These are phyloP conservation scores for Parazoanthus darwini DNA, from an alignment of 92 coral and sea anemone species.

Conservation along the genomic window DNA sequence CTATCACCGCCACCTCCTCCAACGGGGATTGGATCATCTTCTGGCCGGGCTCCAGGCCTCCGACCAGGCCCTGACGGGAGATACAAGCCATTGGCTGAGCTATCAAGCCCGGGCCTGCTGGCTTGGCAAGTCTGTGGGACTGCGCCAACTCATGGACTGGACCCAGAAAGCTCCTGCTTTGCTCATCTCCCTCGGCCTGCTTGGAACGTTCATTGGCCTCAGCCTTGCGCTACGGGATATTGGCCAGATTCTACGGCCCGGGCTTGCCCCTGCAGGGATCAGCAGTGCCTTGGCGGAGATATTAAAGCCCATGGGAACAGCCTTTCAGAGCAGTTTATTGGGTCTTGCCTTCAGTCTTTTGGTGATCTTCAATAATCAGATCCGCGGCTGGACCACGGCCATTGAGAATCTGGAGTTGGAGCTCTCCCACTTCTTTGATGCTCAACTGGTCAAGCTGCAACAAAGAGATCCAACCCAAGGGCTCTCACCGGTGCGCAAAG, in stretches of 20 bases:
- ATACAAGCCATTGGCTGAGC: conserved; percentile 15
- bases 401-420: too few relatives aligned
- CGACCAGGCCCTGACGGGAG: conserved; percentile 18
- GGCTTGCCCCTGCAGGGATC: too few relatives aligned
- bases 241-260: not conserved
- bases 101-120: conserved; percentile 17
- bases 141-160: conserved; percentile 16
- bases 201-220: conserved; percentile 15
- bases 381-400: too few relatives aligned
- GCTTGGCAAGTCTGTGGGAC: conserved; percentile 16
- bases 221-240: conserved; percentile 15
- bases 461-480: too few relatives aligned
- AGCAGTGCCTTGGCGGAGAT: too few relatives aligned
- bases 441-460: too few relatives aligned
- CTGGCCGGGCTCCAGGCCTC: conserved; percentile 18
- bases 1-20: conserved; percentile 17
- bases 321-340: too few relatives aligned
- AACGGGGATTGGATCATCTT: conserved; percentile 14
- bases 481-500: too few relatives aligned
- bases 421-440: too few relatives aligned
- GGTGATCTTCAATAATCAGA: too few relatives aligned
- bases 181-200: conserved; percentile 17
- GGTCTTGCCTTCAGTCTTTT: too few relatives aligned
- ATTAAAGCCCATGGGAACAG: too few relatives aligned
- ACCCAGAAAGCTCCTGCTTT: conserved; percentile 15